These are phyloP conservation scores for Cancer borealis DNA, from an alignment of 2,888 invertebrate species.

Conservation along the genomic window DNA sequence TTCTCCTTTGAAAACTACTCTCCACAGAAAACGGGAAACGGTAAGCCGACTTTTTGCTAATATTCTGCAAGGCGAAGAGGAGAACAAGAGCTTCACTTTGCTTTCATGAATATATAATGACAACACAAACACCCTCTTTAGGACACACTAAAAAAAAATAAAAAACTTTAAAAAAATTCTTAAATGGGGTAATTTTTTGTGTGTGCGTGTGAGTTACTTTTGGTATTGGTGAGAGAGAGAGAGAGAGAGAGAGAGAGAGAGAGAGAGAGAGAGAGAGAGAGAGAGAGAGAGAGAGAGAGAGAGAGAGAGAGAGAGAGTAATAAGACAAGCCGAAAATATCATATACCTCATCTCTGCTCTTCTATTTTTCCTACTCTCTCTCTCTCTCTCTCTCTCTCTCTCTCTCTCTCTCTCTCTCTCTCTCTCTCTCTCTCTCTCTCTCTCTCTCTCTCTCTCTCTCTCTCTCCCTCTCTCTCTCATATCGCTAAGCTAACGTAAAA, in stretches of 20 bases:
- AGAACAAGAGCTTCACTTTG: neutral
- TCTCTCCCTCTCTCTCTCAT: neutral
- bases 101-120: slow-evolving; percentile 11
- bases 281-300: slow-evolving; percentile 15
- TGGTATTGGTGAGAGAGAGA: neutral
- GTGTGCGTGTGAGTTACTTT: neutral
- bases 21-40: neutral
- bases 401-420: slow-evolving; percentile 22
- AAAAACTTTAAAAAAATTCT: neutral
- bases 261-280: slow-evolving; percentile 18
- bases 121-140: neutral
- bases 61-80: neutral
- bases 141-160: neutral
- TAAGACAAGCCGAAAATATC: neutral
- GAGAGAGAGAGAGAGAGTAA: neutral
- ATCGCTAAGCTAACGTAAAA: slow-evolving; percentile 2
- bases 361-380: neutral
- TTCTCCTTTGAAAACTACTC: neutral
- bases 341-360: neutral
- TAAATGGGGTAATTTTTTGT: neutral
- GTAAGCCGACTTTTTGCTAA: neutral
- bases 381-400: neutral
- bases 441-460: neutral
- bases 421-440: slow-evolving; percentile 16
- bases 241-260: slow-evolving; percentile 11